phyloP scores from a whole-genome alignment of 2,888 invertebrate species.

The Nezara viridula region DNA sequence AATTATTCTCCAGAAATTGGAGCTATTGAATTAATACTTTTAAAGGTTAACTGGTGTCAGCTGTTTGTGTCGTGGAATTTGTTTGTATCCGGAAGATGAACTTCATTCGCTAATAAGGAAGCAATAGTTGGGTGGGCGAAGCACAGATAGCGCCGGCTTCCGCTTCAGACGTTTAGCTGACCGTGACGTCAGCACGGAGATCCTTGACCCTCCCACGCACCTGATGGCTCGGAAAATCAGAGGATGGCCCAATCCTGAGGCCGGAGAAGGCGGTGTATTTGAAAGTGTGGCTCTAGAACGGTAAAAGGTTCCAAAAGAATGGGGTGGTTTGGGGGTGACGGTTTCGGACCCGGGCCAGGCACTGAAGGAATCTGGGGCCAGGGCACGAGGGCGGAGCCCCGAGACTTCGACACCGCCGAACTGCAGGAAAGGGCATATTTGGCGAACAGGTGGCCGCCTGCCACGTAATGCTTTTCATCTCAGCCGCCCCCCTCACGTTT shows the following conservation, averaged over 20 bases:
- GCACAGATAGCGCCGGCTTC: constrained; percentile 47
- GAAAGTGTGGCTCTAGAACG: neutral
- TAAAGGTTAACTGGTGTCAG: neutral
- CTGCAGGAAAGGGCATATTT: constrained; percentile 56
- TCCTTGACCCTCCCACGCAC: constrained; percentile 56
- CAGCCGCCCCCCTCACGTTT: constrained; percentile 55
- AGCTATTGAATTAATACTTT: too few relatives aligned
- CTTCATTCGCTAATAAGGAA: neutral
- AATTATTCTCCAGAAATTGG: too few relatives aligned
- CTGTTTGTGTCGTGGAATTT: neutral
- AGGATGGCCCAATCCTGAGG: neutral
- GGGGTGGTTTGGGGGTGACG: neutral
- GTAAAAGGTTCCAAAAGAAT: neutral
- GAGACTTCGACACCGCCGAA: neutral
- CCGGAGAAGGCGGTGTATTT: too few relatives aligned
- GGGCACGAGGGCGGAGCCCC: neutral
- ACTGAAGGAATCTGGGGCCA: neutral
- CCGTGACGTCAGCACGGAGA: constrained; percentile 31
- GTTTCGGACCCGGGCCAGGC: neutral
- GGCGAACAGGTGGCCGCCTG: constrained; percentile 64
- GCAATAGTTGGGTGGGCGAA: constrained; percentile 35
- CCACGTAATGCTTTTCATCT: constrained; percentile 59
- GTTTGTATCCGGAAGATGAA: neutral
- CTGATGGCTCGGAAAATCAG: neutral
- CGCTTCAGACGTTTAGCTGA: constrained; percentile 39